A percentile compares a stretch with the other conserved stretches of the same genome.
These are phyloP conservation scores for Neoitamus cyanurus DNA, from an alignment of 2,888 invertebrate genomes.

Conservation along the genomic window DNA sequence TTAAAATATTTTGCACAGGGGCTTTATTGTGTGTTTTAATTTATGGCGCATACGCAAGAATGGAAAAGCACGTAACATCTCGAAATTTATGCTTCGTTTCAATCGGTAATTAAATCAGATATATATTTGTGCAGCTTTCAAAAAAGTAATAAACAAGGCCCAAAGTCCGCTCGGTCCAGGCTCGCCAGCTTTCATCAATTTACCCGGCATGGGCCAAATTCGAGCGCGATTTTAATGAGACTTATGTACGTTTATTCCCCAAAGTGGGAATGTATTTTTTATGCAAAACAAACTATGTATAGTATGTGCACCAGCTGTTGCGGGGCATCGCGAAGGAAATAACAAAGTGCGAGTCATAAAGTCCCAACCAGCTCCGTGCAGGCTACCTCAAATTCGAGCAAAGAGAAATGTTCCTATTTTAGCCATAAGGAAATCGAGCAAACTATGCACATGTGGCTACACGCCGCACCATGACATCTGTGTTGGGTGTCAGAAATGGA, in stretches of 20 bases:
- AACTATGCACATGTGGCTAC: background rate
- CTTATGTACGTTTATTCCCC: background rate
- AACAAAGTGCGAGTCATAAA: background rate
- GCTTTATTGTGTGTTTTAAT: background rate
- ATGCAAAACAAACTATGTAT: background rate
- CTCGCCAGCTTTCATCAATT: background rate
- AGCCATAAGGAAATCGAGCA: slow-evolving; percentile 12
- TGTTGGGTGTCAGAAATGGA: slow-evolving; percentile 11
- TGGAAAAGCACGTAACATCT: background rate
- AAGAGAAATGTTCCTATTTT: slow-evolving; percentile 21
- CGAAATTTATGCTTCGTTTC: background rate
- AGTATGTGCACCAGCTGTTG: background rate
- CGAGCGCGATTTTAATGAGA: background rate
- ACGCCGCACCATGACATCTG: background rate
- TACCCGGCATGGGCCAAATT: background rate
- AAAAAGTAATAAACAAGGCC: background rate
- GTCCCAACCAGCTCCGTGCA: background rate
- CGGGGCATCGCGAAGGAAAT: background rate
- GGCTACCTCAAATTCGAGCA: slow-evolving; percentile 16
- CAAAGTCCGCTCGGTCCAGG: background rate
- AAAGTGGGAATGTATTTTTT: background rate
- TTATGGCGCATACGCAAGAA: background rate
- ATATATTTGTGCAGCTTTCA: background rate
- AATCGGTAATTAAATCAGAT: background rate
- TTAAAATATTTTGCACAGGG: background rate